Evolutionary conservation across 2,113 vertebrate species (phyloP).

Genomic region (Psammodynastes pulverulentus): DNA sequence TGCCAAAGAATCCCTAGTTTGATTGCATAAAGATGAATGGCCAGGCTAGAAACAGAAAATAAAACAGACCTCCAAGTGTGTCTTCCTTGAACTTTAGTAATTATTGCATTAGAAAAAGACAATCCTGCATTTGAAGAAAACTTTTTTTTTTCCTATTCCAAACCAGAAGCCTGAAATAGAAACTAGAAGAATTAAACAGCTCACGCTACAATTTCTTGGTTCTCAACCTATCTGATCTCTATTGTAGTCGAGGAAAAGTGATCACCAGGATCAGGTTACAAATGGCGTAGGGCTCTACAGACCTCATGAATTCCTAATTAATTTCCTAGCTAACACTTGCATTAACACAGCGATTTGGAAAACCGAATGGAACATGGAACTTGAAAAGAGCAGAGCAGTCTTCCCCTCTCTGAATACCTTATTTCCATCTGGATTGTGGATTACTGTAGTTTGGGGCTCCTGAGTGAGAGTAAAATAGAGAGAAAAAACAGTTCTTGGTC

Average conservation of each 20-base stretch:
- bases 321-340: constrained; percentile 21
- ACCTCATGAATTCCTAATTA: constrained; percentile 7
- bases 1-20: not conserved
- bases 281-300: constrained; percentile 17
- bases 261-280: not conserved
- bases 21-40: constrained; percentile 9
- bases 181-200: rapidly evolving
- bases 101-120: not conserved
- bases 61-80: constrained; percentile 35
- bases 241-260: not conserved
- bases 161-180: constrained; percentile 21
- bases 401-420: constrained; percentile 86
- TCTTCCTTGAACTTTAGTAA: constrained; percentile 38
- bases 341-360: constrained; percentile 39
- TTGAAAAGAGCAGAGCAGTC: constrained; percentile 64
- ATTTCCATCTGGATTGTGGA: constrained; percentile 99
- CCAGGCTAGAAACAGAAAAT: constrained; percentile 40
- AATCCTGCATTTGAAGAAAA: not conserved
- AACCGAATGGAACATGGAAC: constrained; percentile 60
- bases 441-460: constrained; percentile 99
- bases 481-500: constrained; percentile 50
- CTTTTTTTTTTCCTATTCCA: constrained; percentile 17
- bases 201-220: not conserved
- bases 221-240: not conserved
- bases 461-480: constrained; percentile 82